Percentiles rank a stretch among this genome's conserved stretches.
Evolutionary conservation across 1,140 invertebrate genomes (phyloP).

Genomic region (Lasioglossum baleicum): DNA sequence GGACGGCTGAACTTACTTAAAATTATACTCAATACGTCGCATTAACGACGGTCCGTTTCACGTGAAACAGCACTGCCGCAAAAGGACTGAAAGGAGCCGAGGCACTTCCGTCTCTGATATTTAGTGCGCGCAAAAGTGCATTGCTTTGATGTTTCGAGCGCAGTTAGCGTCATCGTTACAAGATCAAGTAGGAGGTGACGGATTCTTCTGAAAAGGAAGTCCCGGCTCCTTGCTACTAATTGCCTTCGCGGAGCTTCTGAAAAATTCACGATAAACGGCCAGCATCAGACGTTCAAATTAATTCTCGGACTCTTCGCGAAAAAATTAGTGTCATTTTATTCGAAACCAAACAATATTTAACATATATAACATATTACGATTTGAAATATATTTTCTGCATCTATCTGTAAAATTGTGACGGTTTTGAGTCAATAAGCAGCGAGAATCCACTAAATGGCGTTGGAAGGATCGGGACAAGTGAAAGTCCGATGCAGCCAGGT

Average conservation of each 20-base stretch:
- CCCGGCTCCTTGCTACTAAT: not conserved
- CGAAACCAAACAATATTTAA: no score
- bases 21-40: not conserved
- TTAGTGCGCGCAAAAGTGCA: slow-evolving; percentile 19
- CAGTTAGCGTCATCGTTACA: slow-evolving; percentile 8
- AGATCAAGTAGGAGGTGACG: slow-evolving; percentile 20
- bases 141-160: slow-evolving; percentile 9
- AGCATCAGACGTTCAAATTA: no score
- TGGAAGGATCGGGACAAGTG: no score
- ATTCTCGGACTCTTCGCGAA: no score
- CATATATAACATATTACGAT: no score
- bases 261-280: slow-evolving; percentile 6
- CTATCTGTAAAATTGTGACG: no score
- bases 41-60: slow-evolving; percentile 16
- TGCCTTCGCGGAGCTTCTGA: not conserved
- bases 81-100: not conserved
- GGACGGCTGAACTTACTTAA: not conserved
- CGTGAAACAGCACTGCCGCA: no score
- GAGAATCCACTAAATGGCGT: no score
- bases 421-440: no score
- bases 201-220: not conserved
- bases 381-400: no score
- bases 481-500: no score
- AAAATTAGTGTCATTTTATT: no score
- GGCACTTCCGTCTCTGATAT: slow-evolving; percentile 8